A percentile compares a stretch with the other conserved stretches of the same genome.
phyloP scores from a whole-genome alignment of 1,140 invertebrate genomes.

The Oedothorax gibbosus region DNA sequence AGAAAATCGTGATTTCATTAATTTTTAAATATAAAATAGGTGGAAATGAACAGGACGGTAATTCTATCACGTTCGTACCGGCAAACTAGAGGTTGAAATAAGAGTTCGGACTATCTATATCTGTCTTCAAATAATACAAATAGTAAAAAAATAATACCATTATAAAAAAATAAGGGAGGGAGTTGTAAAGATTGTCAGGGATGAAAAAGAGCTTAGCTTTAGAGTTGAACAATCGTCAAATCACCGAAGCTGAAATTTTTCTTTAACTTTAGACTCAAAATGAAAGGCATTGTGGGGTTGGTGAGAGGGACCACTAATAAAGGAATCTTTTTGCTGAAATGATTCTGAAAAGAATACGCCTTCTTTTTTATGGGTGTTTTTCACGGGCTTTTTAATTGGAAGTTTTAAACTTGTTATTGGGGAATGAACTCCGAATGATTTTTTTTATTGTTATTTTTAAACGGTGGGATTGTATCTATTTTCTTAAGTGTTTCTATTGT shows the following conservation, averaged over 20 bases:
- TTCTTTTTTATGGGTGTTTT: conserved; percentile 1
- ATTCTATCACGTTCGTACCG: neutral
- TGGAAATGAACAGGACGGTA: too few species aligned
- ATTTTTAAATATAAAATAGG: too few species aligned
- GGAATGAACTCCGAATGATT: neutral
- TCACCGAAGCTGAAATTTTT: conserved; percentile 40
- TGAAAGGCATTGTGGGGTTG: neutral
- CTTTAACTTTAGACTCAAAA: neutral
- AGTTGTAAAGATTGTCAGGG: neutral
- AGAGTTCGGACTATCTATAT: conserved; percentile 36
- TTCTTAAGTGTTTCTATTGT: too few species aligned
- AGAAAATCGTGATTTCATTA: too few species aligned
- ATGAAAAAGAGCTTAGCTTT: conserved; percentile 24
- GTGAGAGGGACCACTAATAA: neutral
- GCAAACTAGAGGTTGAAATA: neutral
- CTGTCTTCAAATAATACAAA: conserved; percentile 30
- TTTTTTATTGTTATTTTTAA: neutral
- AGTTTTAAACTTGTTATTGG: conserved; percentile 26
- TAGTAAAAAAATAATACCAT: neutral
- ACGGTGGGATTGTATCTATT: too few species aligned
- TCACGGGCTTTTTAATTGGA: conserved; percentile 19
- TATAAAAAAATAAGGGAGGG: neutral
- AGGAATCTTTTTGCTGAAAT: conserved; percentile 29
- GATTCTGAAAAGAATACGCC: conserved; percentile 9
- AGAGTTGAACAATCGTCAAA: conserved; percentile 42